A percentile compares a stretch with the other conserved stretches of the same genome.
These are phyloP conservation scores for Porites lutea DNA, from an alignment of 64 coral and sea anemone genomes.

Conservation along the genomic window DNA sequence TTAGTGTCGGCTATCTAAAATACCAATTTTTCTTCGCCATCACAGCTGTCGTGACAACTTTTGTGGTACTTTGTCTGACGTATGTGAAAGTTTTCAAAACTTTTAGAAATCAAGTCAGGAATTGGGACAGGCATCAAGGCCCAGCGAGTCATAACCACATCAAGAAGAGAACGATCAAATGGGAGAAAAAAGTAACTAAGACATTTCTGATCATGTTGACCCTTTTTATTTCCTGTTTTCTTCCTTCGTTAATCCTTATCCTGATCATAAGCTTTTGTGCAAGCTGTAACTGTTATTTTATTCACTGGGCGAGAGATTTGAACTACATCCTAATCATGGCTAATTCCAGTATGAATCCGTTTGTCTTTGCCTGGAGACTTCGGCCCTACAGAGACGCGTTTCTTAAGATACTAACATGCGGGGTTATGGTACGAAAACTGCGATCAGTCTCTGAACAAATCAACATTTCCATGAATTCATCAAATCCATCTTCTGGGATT, in stretches of 20 bases:
- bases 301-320: slow-evolving; percentile 96
- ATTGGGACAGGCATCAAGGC: slow-evolving; percentile 4
- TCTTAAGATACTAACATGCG: slow-evolving; percentile 1
- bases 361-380: slow-evolving; percentile 68
- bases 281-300: slow-evolving; percentile 73
- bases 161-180: slow-evolving; percentile 9
- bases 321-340: slow-evolving; percentile 84
- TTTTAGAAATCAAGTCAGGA: neutral
- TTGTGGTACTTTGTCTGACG: slow-evolving; percentile 72
- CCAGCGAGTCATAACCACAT: neutral
- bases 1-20: slow-evolving; percentile 81
- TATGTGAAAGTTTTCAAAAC: slow-evolving; percentile 53
- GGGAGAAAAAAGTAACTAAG: slow-evolving; percentile 84
- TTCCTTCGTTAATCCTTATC: slow-evolving; percentile 76
- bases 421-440: neutral
- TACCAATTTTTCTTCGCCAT: slow-evolving; percentile 94
- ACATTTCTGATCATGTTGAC: slow-evolving; percentile 79
- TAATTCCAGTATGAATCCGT: slow-evolving; percentile 88
- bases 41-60: slow-evolving; percentile 71
- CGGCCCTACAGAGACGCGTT: slow-evolving; percentile 46
- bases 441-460: slow-evolving; percentile 14
- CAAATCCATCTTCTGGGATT: neutral
- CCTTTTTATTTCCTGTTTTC: slow-evolving; percentile 70
- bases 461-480: neutral
- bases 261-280: slow-evolving; percentile 93